Base-by-base conservation (phyloP, 2,888 invertebrate species). In the Drosophila paracracens region DNA sequence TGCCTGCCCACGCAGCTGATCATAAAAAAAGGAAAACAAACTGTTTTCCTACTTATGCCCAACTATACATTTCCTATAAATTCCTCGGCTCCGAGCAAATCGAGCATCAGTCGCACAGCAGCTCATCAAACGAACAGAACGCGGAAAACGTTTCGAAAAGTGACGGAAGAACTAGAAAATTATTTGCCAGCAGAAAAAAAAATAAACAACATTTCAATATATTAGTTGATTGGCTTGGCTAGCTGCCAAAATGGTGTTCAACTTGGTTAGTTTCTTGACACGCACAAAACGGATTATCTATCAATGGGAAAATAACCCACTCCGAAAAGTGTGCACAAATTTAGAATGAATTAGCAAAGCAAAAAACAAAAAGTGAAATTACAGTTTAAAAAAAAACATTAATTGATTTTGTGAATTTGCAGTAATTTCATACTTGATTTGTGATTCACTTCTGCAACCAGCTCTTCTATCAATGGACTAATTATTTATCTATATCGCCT, bases 171-270 rank as follows among this genome's bases (percentile, higher is more conserved):
- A 51, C 18, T 43, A 33, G 27, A 60, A 46, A 56, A 38, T 33
- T 48, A 57, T 48, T 51, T 31, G 38, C 43, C 52, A 56, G 60
- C 16, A 60, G 56, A 57, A 69, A 6, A 21, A 21, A 38, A 58
- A 35, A 61, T 6, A 4, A 60, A 16, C 27, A 46, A 36, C 13
- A 53, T 36, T 0, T 51, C 25, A 46, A 58, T 38, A 46, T 33
- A 68, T 62, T 56, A 54, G 70, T 40, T 50, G 51, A 81, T 46
- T 21, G 29, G 52, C 38, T 75, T 81, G 68, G 77, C 83, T 53
- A 29, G 63, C 56, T 58, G 75, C 69, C 71, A 88, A 79, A 58
- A 89, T 87, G 87, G 90, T 87, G 72, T 87, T 89, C 72, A 89
- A 87, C 67, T 76, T 81, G 81, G 80, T 76, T 81, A 80, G 84